A percentile compares a stretch with the other conserved stretches of the same genome.
These are phyloP conservation scores for Temnothorax ravouxi DNA, from an alignment of 2,888 invertebrate genomes.

Conservation along the genomic window DNA sequence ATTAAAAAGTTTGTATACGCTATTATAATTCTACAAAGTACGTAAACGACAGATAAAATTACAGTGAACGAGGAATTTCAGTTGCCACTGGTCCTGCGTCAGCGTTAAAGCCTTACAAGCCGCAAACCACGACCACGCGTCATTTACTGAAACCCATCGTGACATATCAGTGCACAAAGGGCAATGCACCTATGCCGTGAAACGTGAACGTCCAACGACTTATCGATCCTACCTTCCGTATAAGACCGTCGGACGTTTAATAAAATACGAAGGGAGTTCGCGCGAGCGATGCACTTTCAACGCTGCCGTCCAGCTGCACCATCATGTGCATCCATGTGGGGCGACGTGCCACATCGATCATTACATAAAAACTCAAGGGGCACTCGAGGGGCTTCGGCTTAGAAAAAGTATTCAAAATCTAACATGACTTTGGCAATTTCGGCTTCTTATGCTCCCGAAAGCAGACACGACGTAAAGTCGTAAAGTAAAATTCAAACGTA, in stretches of 20 bases:
- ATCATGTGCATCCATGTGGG: conserved; percentile 56
- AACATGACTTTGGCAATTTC: conserved; percentile 50
- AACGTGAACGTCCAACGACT: conserved; percentile 72
- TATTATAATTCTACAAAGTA: conserved; percentile 13
- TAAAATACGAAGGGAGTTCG: conserved; percentile 69
- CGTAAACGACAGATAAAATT: conserved; percentile 13
- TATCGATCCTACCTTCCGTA: conserved; percentile 70
- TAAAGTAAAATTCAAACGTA: background rate
- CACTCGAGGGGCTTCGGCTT: conserved; percentile 50
- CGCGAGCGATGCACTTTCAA: conserved; percentile 62
- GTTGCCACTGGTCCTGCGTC: background rate
- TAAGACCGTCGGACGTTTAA: conserved; percentile 69
- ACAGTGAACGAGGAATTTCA: background rate
- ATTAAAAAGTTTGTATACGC: background rate
- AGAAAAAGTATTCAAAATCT: conserved; percentile 52
- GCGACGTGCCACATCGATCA: conserved; percentile 67
- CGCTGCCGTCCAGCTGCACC: conserved; percentile 53
- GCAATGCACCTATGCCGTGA: conserved; percentile 67
- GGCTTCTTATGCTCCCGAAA: background rate
- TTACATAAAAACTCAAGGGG: conserved; percentile 59
- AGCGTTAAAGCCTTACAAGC: conserved; percentile 1
- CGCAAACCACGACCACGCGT: conserved; percentile 7
- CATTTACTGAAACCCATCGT: conserved; percentile 43
- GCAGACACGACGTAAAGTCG: background rate
- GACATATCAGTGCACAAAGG: conserved; percentile 64